Base-by-base conservation (phyloP, 2,797 vertebrate species). In the Fratercula arctica region DNA sequence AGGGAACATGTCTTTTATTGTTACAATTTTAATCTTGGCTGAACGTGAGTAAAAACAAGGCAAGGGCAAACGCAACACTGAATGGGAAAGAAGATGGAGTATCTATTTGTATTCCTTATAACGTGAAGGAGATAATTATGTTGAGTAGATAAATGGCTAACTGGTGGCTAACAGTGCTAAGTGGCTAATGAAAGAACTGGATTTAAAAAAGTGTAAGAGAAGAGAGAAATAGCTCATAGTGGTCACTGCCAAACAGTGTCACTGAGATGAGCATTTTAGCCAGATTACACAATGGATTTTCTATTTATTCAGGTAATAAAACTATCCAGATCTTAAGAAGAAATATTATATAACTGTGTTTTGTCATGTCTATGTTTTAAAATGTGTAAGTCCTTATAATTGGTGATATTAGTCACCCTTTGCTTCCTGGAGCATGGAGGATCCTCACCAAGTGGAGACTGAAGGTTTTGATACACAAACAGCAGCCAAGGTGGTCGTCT, bases 261-360 rank as follows among this genome's bases (percentile, higher is more conserved):
- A 82, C 35, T 21, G 50, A 72, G 46, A n/a, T 31, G 31, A 87
- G 54, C n/a, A 41, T 64, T 39, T 89, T 39, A 69, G 45, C 46
- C 21, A 48, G 28, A 41, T 87, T 51, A 7, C 21, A 57, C 35
- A 51, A 37, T 8, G 10, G 25, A 25, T 88, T 83, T 91, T 85
- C 43, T 73, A 9, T 78, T 87, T 85, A 24, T 82, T 90, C 46
- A 41, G 54, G n/a, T 92, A 66, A 54, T 54, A 46, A 82, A 92
- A 57, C 56, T 50, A 7, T 45, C 25, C 24, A 31, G 33, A 51
- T 51, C 81, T 90, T 51, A 81, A 66, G 48, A 94, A 67, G 7
- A 83, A 64, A 53, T 77, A 35, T 29, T 46, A 26, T 16, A 31
- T 48, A 53, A 67, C 33, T 72, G 3, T 41, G 10, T 77, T 86